These are phyloP conservation scores for Villa cingulata DNA, from an alignment of 2,888 invertebrate species.

Conservation along the genomic window DNA sequence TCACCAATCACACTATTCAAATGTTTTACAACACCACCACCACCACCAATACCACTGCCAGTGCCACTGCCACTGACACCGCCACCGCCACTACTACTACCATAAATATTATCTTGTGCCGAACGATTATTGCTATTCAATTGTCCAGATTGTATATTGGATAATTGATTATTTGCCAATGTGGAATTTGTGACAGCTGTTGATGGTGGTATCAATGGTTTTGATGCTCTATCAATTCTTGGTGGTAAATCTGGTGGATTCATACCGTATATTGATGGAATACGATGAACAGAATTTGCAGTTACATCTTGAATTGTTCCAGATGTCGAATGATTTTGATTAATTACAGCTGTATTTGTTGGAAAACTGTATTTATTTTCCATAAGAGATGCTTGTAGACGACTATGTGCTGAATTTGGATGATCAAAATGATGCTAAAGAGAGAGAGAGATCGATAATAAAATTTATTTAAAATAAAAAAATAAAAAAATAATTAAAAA, in stretches of 20 bases:
- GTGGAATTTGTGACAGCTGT: conserved; percentile 41
- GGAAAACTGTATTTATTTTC: conserved; percentile 54
- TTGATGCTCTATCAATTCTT: conserved; percentile 60
- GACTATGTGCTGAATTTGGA: conserved; percentile 26
- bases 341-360: too few species aligned
- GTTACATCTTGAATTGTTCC: conserved; percentile 18
- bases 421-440: conserved; percentile 34
- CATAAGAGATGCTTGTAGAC: conserved; percentile 29
- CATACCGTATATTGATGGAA: conserved; percentile 41
- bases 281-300: conserved; percentile 22
- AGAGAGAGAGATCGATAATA: too few species aligned
- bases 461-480: too few species aligned
- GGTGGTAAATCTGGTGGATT: conserved; percentile 68
- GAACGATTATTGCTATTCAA: conserved; percentile 32
- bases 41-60: too few species aligned
- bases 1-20: conserved; percentile 27
- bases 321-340: conserved; percentile 28
- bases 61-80: too few species aligned
- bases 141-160: conserved; percentile 23
- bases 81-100: conserved; percentile 36
- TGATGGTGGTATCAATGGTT: conserved; percentile 60
- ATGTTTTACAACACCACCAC: too few species aligned
- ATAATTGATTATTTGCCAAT: conserved; percentile 3
- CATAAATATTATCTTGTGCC: conserved; percentile 63
- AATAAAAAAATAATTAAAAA: too few species aligned